A percentile compares a stretch with the other conserved stretches of the same genome.
These are phyloP conservation scores for Ricordea florida DNA, from an alignment of 92 coral and sea anemone genomes.

Conservation along the genomic window DNA sequence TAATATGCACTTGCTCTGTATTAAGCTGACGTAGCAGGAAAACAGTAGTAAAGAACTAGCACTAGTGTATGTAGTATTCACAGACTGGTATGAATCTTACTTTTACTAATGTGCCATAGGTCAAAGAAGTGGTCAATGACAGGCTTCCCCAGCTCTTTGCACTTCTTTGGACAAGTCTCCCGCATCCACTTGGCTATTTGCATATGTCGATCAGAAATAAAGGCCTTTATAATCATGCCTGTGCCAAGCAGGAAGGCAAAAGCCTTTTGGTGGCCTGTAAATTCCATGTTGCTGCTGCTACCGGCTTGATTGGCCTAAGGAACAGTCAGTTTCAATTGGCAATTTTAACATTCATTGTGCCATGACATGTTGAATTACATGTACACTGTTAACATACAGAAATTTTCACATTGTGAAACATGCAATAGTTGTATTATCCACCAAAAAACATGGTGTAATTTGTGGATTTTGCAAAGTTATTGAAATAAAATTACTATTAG, in stretches of 20 bases:
- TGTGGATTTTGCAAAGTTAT: too few relatives aligned
- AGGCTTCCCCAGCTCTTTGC: constrained; percentile 62
- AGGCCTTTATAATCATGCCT: constrained; percentile 56
- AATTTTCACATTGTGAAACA: too few relatives aligned
- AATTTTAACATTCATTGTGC: too few relatives aligned
- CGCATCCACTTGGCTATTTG: constrained; percentile 70
- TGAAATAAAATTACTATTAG: not conserved
- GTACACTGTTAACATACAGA: too few relatives aligned
- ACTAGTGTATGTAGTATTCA: too few relatives aligned
- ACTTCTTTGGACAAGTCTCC: constrained; percentile 44
- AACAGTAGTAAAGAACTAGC: too few relatives aligned
- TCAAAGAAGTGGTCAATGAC: constrained; percentile 62
- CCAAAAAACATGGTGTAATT: too few relatives aligned
- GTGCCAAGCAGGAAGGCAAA: constrained; percentile 51
- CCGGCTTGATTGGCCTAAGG: constrained; percentile 66
- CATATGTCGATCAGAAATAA: constrained; percentile 54
- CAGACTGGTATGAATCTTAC: constrained; percentile 34
- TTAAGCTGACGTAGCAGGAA: not conserved
- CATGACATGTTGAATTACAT: too few relatives aligned
- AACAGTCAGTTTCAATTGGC: too few relatives aligned
- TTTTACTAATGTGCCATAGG: constrained; percentile 76
- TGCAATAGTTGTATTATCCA: too few relatives aligned
- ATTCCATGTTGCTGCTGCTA: constrained; percentile 65
- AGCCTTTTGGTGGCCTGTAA: constrained; percentile 57
- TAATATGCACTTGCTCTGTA: not conserved